Conservation (phyloP, 1,140 invertebrate species). For the Gonioctena quinquepunctata region DNA sequence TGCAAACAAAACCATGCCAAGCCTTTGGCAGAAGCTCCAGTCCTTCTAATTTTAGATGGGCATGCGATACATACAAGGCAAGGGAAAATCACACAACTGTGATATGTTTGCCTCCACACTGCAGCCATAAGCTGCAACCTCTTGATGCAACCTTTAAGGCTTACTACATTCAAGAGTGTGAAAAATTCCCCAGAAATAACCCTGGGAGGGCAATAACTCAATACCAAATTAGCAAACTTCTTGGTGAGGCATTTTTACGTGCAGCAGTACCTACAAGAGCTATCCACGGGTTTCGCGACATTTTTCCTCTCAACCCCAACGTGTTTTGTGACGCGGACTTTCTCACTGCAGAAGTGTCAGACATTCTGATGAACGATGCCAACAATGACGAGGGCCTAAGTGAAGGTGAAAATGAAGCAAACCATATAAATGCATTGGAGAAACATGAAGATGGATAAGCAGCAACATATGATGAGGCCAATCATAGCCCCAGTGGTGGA, state of each 20-base stretch:
- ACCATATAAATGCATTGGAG: no score
- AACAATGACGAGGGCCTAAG: no score
- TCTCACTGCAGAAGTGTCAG: no score
- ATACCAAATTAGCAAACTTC: background rate
- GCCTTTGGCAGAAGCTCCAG: constrained; percentile 37
- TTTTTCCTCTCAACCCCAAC: no score
- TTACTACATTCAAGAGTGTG: constrained; percentile 36
- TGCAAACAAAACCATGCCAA: constrained; percentile 35
- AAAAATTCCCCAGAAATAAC: background rate
- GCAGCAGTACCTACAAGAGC: background rate
- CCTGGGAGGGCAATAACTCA: background rate
- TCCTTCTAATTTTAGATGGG: constrained; percentile 46
- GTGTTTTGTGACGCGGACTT: no score
- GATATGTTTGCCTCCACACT: constrained; percentile 44
- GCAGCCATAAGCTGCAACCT: constrained; percentile 54
- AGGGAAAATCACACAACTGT: constrained; percentile 38
- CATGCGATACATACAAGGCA: constrained; percentile 41
- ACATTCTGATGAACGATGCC: no score
- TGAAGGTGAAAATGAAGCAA: no score
- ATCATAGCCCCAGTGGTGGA: no score
- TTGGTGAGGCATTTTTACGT: background rate
- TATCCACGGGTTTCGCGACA: background rate
- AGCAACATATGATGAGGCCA: no score
- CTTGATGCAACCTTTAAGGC: constrained; percentile 51
- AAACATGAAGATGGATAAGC: no score